Evolutionary conservation across 2,888 invertebrate species (phyloP).

Genomic region (Choristoneura rosaceana): DNA sequence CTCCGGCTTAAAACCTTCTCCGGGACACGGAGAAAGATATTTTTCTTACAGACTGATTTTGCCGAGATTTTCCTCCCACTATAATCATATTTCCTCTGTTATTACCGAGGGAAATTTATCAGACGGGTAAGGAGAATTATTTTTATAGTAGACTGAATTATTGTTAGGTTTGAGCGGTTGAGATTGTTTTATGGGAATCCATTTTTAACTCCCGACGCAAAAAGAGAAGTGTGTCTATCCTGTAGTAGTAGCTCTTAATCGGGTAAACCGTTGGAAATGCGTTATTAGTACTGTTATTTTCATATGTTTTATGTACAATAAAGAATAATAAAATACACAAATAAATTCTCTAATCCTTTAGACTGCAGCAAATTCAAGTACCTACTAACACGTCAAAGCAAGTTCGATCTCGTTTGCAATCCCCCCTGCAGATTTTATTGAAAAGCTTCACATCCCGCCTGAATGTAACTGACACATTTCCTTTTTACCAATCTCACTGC

Average conservation of each 20-base stretch:
- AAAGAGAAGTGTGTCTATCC: too few relatives aligned
- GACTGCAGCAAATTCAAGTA: too few relatives aligned
- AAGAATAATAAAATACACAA: too few relatives aligned
- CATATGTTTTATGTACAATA: too few relatives aligned
- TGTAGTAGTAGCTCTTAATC: too few relatives aligned
- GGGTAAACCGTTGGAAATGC: too few relatives aligned
- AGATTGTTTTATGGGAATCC: not conserved
- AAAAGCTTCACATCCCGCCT: too few relatives aligned
- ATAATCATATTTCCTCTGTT: slow-evolving; percentile 35
- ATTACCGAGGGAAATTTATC: slow-evolving; percentile 28
- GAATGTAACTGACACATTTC: not conserved
- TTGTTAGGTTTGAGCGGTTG: not conserved
- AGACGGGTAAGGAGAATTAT: slow-evolving; percentile 14
- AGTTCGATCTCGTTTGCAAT: too few relatives aligned
- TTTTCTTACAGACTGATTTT: slow-evolving; percentile 37
- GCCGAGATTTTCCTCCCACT: slow-evolving; percentile 28
- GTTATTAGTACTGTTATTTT: too few relatives aligned
- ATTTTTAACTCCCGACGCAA: not conserved
- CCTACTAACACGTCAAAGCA: too few relatives aligned
- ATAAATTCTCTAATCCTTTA: too few relatives aligned
- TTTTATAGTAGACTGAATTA: slow-evolving; percentile 19
- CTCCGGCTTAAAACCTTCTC: slow-evolving; percentile 30
- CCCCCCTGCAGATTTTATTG: too few relatives aligned
- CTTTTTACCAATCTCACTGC: not conserved
- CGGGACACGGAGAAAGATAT: slow-evolving; percentile 32